Evolutionary conservation across 2,113 vertebrate genomes (phyloP), one percentile per base, ranked within the genome.

Genomic region (Camelus dromedarius): DNA sequence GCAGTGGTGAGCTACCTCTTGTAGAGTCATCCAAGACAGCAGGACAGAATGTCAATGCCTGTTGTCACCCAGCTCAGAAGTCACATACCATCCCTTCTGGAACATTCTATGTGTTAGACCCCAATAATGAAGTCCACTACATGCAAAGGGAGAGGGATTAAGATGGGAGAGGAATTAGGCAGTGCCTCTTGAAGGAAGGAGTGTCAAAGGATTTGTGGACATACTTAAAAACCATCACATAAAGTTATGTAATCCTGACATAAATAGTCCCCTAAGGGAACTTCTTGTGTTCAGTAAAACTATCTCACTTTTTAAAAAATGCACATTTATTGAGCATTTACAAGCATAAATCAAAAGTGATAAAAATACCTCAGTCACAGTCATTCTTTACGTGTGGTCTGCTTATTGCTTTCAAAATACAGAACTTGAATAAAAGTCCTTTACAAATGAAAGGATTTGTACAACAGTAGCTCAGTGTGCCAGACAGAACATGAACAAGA

Each of bases 291-390:
- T 91, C 32, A 80, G 38, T 75, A 89, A 84, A 69, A 91, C n/a
- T 20, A 38, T 67, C 30, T 75, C 62, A 73, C 32, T 82, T 70
- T 86, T 80, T 5, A 6, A 83, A 89, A 82, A 46, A 81, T n/a
- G 30, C 5, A 42, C 11, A n/a, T 52, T 77, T 69, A 26, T 50
- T 79, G 28, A 95, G 50, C 46, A 80, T 73, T 93, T 90, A 66
- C 30, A 81, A 72, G 38, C 56, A 56, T 75, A 56, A 15, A 50
- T 96, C 67, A 20, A 73, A 90, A 69, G 16, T 93, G 77, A 96
- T 62, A 56, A 73, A 73, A 96, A 94, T 82, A 80, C 22, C 20
- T 80, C 87, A 32, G n/a, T 75, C 70, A 88, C 46, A 69, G 24
- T 62, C 92, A 77, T 91, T 73, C 52, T 80, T 79, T 67, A 50